phyloP scores from a whole-genome alignment of 2,113 vertebrate genomes.

The Megaceryle maxima region DNA sequence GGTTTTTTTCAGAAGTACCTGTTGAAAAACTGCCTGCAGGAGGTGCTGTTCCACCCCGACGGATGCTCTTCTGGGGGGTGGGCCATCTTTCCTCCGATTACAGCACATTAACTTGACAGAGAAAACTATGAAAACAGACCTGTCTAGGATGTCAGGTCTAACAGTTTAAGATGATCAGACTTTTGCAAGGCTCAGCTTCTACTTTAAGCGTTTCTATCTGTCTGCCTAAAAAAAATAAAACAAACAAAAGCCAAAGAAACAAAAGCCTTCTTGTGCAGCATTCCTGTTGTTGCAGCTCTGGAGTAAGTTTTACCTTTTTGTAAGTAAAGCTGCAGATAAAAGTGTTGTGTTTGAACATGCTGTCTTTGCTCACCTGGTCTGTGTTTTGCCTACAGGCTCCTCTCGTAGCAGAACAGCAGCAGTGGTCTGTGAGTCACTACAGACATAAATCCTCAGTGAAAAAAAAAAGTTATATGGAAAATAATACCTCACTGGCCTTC shows the following conservation, averaged over 20 bases:
- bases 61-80: not conserved
- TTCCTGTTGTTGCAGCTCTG: not conserved
- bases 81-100: not conserved
- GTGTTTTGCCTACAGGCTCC: not conserved
- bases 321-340: not conserved
- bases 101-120: not conserved
- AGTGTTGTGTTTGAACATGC: slow-evolving; percentile 15
- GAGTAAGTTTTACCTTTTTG: not conserved
- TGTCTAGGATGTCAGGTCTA: no score
- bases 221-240: not conserved
- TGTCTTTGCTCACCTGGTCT: not conserved
- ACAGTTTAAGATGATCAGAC: not conserved
- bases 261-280: not conserved
- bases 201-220: not conserved
- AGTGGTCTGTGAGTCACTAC: not conserved
- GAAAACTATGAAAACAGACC: not conserved
- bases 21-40: not conserved
- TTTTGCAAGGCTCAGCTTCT: not conserved
- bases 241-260: not conserved
- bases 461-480: not conserved
- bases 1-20: not conserved
- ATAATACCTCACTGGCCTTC: not conserved
- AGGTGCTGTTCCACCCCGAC: not conserved
- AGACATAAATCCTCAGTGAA: not conserved
- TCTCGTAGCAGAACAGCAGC: not conserved